phyloP scores from a whole-genome alignment of 2,888 invertebrate species.

The Cryptops parisi region DNA sequence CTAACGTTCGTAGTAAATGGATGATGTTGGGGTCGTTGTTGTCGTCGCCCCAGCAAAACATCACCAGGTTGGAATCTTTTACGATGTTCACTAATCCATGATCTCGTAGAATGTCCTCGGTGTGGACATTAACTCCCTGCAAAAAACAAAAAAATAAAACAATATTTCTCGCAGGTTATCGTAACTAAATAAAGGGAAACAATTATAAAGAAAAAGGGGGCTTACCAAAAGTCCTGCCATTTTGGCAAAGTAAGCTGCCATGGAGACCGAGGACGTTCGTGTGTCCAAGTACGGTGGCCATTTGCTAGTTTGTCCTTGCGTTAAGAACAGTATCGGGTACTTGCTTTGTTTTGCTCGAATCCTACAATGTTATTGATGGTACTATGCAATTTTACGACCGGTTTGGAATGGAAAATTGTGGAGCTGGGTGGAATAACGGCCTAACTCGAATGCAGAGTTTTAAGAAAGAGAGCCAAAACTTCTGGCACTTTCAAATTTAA shows the following conservation, averaged over 20 bases:
- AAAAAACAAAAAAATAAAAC: conserved; percentile 4
- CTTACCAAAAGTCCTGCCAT: conserved; percentile 58
- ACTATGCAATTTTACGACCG: too few species aligned
- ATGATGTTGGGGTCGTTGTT: conserved; percentile 78
- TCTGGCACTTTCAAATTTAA: too few species aligned
- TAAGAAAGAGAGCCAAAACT: too few species aligned
- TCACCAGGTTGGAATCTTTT: conserved; percentile 62
- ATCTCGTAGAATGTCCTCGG: conserved; percentile 77
- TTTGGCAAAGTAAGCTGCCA: conserved; percentile 66
- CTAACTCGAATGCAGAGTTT: too few species aligned
- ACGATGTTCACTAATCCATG: conserved; percentile 63
- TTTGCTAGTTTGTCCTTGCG: conserved; percentile 52
- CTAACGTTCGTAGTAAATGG: conserved; percentile 67
- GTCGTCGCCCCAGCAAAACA: conserved; percentile 97
- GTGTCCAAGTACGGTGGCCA: conserved; percentile 75
- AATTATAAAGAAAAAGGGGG: too few species aligned
- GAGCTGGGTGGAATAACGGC: too few species aligned
- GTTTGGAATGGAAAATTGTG: too few species aligned
- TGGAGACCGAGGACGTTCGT: conserved; percentile 61
- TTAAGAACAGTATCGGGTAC: conserved; percentile 91
- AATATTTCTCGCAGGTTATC: neutral
- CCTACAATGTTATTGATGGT: too few species aligned
- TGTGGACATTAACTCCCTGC: conserved; percentile 74
- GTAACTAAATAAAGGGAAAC: too few species aligned
- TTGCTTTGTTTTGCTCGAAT: conserved; percentile 87